phyloP scores from a whole-genome alignment of 2,797 vertebrate species.

The Pseudochirops corinnae region DNA sequence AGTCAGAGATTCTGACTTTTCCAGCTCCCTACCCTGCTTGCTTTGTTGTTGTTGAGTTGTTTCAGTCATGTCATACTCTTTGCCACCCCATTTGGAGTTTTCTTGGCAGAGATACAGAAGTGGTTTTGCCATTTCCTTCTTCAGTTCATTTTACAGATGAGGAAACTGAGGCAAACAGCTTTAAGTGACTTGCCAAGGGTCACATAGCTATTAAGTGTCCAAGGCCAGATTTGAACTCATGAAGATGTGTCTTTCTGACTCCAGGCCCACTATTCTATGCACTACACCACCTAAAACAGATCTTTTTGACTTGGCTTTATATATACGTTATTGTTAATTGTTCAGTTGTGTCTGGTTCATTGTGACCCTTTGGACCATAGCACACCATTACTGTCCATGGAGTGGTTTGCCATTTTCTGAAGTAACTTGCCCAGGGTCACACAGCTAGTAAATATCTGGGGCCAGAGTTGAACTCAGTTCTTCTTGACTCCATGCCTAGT shows the following conservation, averaged over 20 bases:
- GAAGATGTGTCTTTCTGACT: neutral
- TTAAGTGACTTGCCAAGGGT: neutral
- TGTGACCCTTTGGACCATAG: neutral
- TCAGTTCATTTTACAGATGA: neutral
- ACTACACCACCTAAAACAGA: neutral
- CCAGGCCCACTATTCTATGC: neutral
- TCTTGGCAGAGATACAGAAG: neutral
- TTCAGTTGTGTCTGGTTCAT: neutral
- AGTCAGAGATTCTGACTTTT: neutral
- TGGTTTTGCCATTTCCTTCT: neutral
- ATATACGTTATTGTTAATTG: neutral
- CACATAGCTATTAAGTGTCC: neutral
- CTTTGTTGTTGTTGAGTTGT: neutral
- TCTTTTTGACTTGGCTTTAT: neutral
- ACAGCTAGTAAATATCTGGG: neutral
- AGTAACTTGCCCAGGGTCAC: neutral
- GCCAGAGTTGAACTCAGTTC: neutral
- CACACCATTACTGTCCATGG: neutral
- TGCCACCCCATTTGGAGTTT: neutral
- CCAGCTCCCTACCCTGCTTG: neutral
- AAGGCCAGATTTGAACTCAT: neutral
- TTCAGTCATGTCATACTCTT: neutral
- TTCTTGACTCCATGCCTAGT: neutral
- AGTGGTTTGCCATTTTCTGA: neutral
- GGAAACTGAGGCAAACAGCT: neutral